Conservation (phyloP, 2,888 invertebrate genomes). For the Agrotis clavis region DNA sequence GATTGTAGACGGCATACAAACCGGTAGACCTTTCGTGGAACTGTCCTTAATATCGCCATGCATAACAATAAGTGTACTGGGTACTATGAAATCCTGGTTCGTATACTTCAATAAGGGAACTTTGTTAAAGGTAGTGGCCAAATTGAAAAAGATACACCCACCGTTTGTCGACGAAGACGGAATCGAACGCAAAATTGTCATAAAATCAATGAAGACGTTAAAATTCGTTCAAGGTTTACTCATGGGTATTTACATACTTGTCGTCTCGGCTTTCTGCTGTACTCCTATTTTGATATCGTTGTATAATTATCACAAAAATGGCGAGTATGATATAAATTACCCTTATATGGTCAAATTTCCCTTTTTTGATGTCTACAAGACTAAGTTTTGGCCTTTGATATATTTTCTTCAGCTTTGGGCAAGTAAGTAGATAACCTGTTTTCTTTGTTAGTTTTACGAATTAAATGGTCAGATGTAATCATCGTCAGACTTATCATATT, state of each 20-base stretch:
- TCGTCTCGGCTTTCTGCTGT: conserved; percentile 72
- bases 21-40: conserved; percentile 74
- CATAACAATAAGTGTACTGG: conserved; percentile 73
- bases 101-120: conserved; percentile 70
- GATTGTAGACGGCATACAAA: conserved; percentile 73
- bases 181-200: conserved; percentile 60
- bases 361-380: conserved; percentile 75
- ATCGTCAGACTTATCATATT: no score
- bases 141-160: conserved; percentile 76
- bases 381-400: conserved; percentile 71
- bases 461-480: no score
- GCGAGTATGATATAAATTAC: conserved; percentile 69
- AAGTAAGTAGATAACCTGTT: conserved; percentile 71
- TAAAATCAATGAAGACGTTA: conserved; percentile 69
- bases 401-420: conserved; percentile 79
- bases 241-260: conserved; percentile 60
- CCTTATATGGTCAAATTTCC: conserved; percentile 78
- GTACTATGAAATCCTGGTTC: conserved; percentile 73
- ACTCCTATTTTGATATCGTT: conserved; percentile 73
- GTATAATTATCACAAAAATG: conserved; percentile 69
- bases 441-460: neutral
- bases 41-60: conserved; percentile 77
- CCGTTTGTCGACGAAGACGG: conserved; percentile 44
- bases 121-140: conserved; percentile 67
- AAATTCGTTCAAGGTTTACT: conserved; percentile 68